Conservation (phyloP, 2,797 vertebrate genomes). For the Molossus alvarezi region DNA sequence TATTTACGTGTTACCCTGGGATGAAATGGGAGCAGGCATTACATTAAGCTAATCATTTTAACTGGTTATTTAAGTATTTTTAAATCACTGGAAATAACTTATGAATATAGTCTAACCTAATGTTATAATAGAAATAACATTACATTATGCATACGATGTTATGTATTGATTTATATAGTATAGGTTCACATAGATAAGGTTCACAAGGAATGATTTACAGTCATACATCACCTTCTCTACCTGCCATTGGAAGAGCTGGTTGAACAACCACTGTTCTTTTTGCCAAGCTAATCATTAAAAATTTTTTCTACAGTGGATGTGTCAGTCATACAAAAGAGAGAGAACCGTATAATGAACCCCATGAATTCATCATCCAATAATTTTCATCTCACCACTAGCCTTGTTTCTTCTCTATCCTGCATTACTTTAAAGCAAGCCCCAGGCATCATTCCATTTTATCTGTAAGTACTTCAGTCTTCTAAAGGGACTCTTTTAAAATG, state of each 20-base stretch:
- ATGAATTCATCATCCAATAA: background rate
- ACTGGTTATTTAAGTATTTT: conserved; percentile 44
- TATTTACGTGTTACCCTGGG: background rate
- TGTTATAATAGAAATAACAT: background rate
- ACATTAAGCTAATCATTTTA: conserved; percentile 48
- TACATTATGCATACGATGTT: background rate
- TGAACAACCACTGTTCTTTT: conserved; percentile 42
- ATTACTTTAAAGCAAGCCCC: conserved; percentile 26
- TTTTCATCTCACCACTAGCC: conserved; percentile 6
- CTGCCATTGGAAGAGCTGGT: conserved; percentile 44
- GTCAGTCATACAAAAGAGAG: conserved; percentile 29
- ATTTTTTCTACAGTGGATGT: background rate
- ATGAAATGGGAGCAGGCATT: background rate
- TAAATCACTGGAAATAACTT: background rate
- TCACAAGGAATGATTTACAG: conserved; percentile 42
- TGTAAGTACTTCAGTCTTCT: conserved; percentile 36
- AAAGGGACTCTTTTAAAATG: conserved; percentile 33
- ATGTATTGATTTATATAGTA: conserved; percentile 7
- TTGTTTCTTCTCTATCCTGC: background rate
- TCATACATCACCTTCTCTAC: background rate
- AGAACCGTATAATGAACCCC: background rate
- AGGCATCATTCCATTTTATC: conserved; percentile 21
- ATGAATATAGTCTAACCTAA: background rate
- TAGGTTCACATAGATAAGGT: background rate
- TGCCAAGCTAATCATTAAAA: conserved; percentile 27